A percentile compares a stretch with the other conserved stretches of the same genome.
Evolutionary conservation across 2,888 invertebrate species (phyloP).

Genomic region (Galeopsomyia nigrocyanea): DNA sequence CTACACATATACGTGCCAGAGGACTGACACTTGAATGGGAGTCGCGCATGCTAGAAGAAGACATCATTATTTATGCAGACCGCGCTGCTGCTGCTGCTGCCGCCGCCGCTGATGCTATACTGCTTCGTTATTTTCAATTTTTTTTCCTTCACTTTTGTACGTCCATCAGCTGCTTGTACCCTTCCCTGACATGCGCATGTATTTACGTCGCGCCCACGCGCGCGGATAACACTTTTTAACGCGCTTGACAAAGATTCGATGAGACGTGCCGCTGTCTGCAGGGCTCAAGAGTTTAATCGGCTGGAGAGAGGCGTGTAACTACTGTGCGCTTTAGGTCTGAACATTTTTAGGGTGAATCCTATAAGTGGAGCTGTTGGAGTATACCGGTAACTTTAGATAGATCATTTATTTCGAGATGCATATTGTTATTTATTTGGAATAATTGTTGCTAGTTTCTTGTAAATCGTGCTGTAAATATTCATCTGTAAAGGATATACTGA

Average conservation of each 20-base stretch:
- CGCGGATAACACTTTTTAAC: slow-evolving; percentile 8
- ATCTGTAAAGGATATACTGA: too few relatives aligned
- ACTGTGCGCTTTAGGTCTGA: too few relatives aligned
- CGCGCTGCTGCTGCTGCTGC: slow-evolving; percentile 49
- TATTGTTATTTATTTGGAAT: too few relatives aligned
- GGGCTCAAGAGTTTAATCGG: too few relatives aligned
- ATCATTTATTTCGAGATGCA: too few relatives aligned
- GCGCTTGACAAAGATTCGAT: neutral
- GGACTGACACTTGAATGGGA: slow-evolving; percentile 56
- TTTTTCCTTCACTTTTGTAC: neutral
- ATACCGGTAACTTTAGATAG: too few relatives aligned
- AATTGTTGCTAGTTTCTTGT: too few relatives aligned
- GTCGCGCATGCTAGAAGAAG: slow-evolving; percentile 51
- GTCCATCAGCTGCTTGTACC: slow-evolving; percentile 1
- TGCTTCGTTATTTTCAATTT: slow-evolving; percentile 11
- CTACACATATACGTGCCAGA: slow-evolving; percentile 1
- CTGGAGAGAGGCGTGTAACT: too few relatives aligned
- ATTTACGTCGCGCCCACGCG: neutral
- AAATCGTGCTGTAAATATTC: too few relatives aligned
- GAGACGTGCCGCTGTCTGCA: neutral
- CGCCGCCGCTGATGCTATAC: too few relatives aligned
- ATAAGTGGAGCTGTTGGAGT: too few relatives aligned
- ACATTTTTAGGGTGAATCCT: too few relatives aligned
- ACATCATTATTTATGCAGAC: slow-evolving; percentile 61
- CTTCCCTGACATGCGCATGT: slow-evolving; percentile 7